These are phyloP conservation scores for Tribolium freemani DNA, from an alignment of 2,888 invertebrate species.

Conservation along the genomic window DNA sequence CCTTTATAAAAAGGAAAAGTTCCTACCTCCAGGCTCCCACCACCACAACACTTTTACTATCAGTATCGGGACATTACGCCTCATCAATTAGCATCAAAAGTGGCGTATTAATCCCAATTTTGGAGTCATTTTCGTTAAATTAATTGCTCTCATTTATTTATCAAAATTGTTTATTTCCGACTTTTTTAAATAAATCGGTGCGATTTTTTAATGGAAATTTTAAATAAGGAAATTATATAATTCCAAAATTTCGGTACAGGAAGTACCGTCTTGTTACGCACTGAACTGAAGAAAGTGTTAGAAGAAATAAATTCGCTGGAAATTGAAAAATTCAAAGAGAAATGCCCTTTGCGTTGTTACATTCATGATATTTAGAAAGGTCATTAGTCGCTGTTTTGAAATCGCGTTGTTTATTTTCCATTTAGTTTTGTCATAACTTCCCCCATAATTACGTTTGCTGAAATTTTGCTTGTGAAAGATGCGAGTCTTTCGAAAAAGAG, in stretches of 20 bases:
- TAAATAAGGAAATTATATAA: background rate
- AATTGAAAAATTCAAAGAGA: no score
- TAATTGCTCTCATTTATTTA: no score
- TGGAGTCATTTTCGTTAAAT: background rate
- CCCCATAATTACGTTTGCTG: no score
- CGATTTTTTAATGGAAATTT: background rate
- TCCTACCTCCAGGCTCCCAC: background rate
- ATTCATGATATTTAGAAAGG: no score
- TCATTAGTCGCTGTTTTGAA: no score
- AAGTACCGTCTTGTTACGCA: background rate
- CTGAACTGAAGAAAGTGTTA: background rate
- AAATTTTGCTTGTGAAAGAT: no score
- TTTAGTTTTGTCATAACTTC: no score
- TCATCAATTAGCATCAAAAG: background rate
- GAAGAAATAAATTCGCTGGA: background rate
- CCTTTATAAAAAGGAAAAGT: conserved; percentile 24
- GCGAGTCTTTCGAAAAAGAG: no score
- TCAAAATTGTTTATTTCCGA: background rate
- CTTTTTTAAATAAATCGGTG: background rate
- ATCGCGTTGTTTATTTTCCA: no score
- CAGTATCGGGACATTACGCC: background rate
- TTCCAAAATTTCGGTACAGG: background rate
- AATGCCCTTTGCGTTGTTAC: no score
- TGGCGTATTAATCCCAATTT: background rate
- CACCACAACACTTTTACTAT: conserved; percentile 4